phyloP scores from a whole-genome alignment of 2,888 invertebrate species.

The Odontomyia ornata region DNA sequence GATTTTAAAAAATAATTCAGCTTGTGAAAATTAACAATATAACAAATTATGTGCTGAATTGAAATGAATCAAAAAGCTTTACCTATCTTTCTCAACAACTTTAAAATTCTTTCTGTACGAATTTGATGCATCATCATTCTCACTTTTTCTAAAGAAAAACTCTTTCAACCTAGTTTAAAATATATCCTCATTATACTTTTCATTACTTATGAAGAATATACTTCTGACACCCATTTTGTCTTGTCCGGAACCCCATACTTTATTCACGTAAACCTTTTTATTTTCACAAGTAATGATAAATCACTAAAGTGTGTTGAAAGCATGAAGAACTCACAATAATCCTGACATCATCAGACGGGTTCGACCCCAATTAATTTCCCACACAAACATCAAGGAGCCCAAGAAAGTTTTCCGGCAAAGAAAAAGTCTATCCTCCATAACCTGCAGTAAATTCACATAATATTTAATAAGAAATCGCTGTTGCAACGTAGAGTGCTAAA shows the following conservation, averaged over 20 bases:
- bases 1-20: too few relatives aligned
- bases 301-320: background rate
- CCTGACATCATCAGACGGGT: background rate
- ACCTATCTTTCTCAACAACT: too few relatives aligned
- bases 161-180: too few relatives aligned
- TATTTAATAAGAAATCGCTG: background rate
- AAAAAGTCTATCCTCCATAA: background rate
- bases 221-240: background rate
- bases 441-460: background rate
- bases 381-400: background rate
- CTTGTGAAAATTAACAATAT: too few relatives aligned
- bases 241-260: background rate
- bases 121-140: too few relatives aligned
- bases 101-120: too few relatives aligned
- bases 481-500: background rate
- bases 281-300: background rate
- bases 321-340: background rate
- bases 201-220: background rate
- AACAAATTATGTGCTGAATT: too few relatives aligned
- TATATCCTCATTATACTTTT: too few relatives aligned
- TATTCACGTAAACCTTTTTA: background rate
- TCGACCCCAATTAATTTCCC: background rate
- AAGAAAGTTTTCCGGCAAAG: background rate
- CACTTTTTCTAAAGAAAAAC: too few relatives aligned
- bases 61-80: too few relatives aligned